Evolutionary conservation across 2,797 vertebrate species (phyloP).

Genomic region (Iguana delicatissima): DNA sequence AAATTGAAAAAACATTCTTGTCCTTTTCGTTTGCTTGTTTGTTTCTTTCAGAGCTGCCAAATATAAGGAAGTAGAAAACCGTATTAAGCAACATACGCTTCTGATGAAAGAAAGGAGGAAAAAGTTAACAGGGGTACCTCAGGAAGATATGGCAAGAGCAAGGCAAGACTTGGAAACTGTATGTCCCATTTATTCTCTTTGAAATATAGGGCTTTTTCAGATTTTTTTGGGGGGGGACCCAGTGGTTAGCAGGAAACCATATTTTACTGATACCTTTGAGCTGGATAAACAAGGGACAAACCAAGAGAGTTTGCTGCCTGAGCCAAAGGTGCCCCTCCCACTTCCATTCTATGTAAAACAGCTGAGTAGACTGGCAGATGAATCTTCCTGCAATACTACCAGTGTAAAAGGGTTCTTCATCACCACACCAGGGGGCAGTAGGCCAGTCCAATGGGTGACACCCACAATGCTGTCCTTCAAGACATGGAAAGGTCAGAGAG

Average conservation of each 20-base stretch:
- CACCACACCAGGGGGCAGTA: neutral
- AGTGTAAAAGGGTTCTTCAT: neutral
- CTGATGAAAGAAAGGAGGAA: slow-evolving; percentile 75
- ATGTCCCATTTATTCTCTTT: slow-evolving; percentile 10
- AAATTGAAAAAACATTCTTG: slow-evolving; percentile 9
- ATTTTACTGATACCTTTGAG: neutral
- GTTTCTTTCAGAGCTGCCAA: slow-evolving; percentile 61
- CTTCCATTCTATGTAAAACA: no score
- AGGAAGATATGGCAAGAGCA: slow-evolving; percentile 73
- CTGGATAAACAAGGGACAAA: neutral
- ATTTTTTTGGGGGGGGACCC: no score
- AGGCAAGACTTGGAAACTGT: slow-evolving; percentile 76
- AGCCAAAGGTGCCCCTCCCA: no score
- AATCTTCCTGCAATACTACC: neutral
- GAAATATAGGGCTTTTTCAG: neutral
- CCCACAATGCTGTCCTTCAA: neutral
- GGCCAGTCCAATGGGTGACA: neutral
- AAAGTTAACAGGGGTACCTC: slow-evolving; percentile 56
- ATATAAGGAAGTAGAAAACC: slow-evolving; percentile 64
- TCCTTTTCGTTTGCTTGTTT: neutral
- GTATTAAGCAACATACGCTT: slow-evolving; percentile 66
- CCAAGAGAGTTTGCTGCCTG: neutral
- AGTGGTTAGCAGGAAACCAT: neutral
- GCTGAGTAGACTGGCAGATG: neutral
- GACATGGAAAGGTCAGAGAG: neutral